Evolutionary conservation across 1,140 invertebrate species (phyloP).

Genomic region (Bombus waltoni): DNA sequence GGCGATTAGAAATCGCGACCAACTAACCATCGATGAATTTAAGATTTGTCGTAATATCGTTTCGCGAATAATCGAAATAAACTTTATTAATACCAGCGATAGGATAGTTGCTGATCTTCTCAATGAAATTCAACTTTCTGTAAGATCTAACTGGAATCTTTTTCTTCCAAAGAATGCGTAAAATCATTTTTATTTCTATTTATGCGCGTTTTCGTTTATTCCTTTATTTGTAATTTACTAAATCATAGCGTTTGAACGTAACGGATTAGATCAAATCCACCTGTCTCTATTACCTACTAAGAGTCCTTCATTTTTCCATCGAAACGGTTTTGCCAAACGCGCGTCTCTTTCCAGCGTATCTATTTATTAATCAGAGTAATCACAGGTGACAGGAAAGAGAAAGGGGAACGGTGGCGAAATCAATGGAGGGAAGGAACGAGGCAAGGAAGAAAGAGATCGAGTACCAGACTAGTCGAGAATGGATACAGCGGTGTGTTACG

Average conservation of each 20-base stretch:
- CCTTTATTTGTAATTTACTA: no score
- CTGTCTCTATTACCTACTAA: slow-evolving; percentile 6
- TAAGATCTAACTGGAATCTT: neutral
- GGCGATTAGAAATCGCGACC: slow-evolving; percentile 45
- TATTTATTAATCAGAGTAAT: slow-evolving; percentile 47
- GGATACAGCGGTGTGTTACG: slow-evolving; percentile 36
- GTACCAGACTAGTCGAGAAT: slow-evolving; percentile 18
- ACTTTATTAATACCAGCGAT: neutral
- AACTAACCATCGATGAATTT: slow-evolving; percentile 31
- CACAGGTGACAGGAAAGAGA: neutral
- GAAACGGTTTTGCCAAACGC: neutral
- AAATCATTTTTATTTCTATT: neutral
- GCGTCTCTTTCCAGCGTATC: neutral
- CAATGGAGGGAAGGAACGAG: neutral
- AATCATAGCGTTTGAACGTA: neutral
- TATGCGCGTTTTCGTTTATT: no score
- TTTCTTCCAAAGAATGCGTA: neutral
- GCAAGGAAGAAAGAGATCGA: slow-evolving; percentile 12
- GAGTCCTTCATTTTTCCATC: slow-evolving; percentile 36
- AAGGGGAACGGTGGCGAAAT: neutral
- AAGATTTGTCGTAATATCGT: no score
- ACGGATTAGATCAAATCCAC: neutral
- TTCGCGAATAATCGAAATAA: neutral
- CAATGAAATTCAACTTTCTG: neutral
- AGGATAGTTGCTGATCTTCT: neutral